Percentiles rank a stretch among this genome's conserved stretches.
phyloP scores from a whole-genome alignment of 2,113 vertebrate genomes.

The Tapirus terrestris region DNA sequence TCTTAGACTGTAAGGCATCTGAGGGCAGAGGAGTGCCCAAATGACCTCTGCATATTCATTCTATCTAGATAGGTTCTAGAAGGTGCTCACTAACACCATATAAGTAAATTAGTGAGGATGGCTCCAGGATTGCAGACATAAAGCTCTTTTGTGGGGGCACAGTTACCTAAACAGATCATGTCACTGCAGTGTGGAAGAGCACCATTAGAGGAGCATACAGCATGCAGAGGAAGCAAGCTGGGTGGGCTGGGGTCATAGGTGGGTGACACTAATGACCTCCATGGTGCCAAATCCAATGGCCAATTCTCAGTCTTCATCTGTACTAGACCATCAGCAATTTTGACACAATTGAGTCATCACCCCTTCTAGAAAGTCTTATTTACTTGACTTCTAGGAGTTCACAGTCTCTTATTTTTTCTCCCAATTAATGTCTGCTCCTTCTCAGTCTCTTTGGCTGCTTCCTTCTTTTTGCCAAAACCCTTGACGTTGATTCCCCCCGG shows the following conservation, averaged over 20 bases:
- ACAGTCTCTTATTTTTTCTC: not conserved
- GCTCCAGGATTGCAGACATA: not conserved
- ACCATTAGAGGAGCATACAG: too few relatives aligned
- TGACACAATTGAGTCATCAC: not conserved
- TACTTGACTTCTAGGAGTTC: not conserved
- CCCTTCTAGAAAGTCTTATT: not conserved
- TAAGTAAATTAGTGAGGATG: too few relatives aligned
- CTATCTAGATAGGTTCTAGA: not conserved
- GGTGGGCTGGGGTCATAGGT: not conserved
- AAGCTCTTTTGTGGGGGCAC: not conserved
- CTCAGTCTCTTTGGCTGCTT: not conserved
- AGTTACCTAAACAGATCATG: not conserved
- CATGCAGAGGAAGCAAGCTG: too few relatives aligned
- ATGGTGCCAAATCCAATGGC: not conserved
- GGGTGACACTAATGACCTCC: not conserved
- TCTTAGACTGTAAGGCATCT: not conserved
- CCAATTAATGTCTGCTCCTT: not conserved
- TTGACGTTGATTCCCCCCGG: not conserved
- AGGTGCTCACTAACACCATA: rapidly evolving
- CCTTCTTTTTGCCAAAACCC: not conserved
- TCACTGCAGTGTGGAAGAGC: too few relatives aligned
- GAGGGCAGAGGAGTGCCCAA: not conserved
- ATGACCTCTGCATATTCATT: not conserved
- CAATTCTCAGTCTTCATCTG: not conserved
- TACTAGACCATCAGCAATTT: not conserved